Evolutionary conservation across 2,888 invertebrate species (phyloP).

Genomic region (Pteria penguin): DNA sequence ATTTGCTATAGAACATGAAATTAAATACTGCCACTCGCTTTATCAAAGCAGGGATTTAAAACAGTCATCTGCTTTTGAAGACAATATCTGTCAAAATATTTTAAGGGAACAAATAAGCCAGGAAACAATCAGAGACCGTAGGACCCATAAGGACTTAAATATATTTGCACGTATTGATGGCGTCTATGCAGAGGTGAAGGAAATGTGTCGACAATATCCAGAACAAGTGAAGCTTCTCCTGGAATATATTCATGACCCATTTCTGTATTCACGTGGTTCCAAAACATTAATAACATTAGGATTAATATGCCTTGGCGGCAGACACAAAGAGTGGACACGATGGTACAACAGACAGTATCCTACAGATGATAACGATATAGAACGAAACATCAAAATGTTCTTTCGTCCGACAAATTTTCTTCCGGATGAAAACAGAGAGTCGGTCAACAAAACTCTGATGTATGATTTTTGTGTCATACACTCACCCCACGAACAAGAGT

Average conservation of each 20-base stretch:
- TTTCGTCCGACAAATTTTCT: not conserved
- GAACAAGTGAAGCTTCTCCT: not conserved
- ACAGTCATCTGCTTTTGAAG: not conserved
- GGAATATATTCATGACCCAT: not conserved
- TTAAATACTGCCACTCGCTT: not conserved
- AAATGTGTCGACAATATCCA: not conserved
- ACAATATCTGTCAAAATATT: too few species aligned
- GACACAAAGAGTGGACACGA: not conserved
- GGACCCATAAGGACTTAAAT: not conserved
- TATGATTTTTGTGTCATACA: not conserved
- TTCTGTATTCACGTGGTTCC: not conserved
- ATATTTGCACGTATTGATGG: not conserved
- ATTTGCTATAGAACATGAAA: not conserved
- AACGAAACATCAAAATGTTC: not conserved
- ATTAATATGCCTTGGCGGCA: not conserved
- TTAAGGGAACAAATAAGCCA: not conserved
- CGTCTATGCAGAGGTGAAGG: not conserved
- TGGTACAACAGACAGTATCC: not conserved
- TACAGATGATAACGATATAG: not conserved
- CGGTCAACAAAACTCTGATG: not conserved
- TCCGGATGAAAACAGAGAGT: not conserved
- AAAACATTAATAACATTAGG: not conserved
- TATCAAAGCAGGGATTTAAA: not conserved
- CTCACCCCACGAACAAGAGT: not conserved
- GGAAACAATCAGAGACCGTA: not conserved